phyloP scores from a whole-genome alignment of 2,888 invertebrate genomes.

The Carterocephalus palaemon region DNA sequence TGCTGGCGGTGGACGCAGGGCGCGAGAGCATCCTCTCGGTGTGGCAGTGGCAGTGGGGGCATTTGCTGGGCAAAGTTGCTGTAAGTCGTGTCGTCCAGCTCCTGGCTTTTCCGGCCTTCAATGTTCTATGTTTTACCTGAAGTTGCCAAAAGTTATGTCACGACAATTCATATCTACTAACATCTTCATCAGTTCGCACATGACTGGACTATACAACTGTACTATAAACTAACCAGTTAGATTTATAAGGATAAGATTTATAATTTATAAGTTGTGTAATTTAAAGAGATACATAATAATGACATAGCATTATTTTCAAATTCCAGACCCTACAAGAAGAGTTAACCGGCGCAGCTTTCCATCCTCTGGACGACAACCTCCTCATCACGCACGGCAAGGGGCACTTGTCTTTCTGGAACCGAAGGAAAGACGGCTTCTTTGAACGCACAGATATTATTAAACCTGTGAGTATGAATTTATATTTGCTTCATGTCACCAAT shows the following conservation, averaged over 20 bases:
- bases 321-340: conserved; percentile 92
- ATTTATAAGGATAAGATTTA: too few relatives aligned
- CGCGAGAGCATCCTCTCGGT: conserved; percentile 93
- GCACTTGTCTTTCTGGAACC: conserved; percentile 95
- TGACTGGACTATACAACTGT: too few relatives aligned
- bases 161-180: too few relatives aligned
- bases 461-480: conserved; percentile 74
- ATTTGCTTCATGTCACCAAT: too few relatives aligned
- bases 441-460: conserved; percentile 93
- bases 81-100: conserved; percentile 81
- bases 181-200: conserved; percentile 4
- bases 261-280: too few relatives aligned
- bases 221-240: too few relatives aligned
- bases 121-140: neutral
- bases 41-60: conserved; percentile 98
- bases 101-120: neutral
- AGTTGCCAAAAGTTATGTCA: neutral
- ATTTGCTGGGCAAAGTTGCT: conserved; percentile 94
- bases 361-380: conserved; percentile 93
- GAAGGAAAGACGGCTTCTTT: conserved; percentile 93
- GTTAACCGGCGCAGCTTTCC: conserved; percentile 92
- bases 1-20: conserved; percentile 92
- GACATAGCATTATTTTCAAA: too few relatives aligned
- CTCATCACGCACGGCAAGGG: conserved; percentile 95
- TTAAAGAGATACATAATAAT: too few relatives aligned